Evolutionary conservation across 2,888 invertebrate species (phyloP), one percentile per base, ranked within the genome.

Genomic region (Tetanocera ferruginea): DNA sequence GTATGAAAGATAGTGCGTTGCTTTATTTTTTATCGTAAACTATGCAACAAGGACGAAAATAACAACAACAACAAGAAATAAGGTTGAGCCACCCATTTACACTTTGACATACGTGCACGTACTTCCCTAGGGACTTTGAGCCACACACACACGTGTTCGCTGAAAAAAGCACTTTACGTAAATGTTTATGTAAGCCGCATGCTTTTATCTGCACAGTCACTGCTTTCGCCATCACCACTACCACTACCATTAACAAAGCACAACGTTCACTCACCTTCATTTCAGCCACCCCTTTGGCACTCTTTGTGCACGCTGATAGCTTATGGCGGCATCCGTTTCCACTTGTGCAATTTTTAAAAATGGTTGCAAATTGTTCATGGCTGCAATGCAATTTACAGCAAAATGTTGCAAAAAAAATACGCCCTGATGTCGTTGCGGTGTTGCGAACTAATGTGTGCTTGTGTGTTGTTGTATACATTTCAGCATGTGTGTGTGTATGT

Each of bases 361-460:
- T 75, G 66, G 74, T 52, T 51, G 51, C 74, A 75, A 75, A 75
- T 75, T 75, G 64, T 34, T 43, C 60, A 17, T 66, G 34, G 19
- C 19, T 60, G 60, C 23, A 19, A 62, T 28, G 57, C 60, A 43
- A 25, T 73, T 60, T 57, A 71, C 34, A 11, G 34, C n/a, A 57
- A 34, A 55, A 34, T 25, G 69, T 51, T 19, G 17, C 23, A 49
- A 34, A 49, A 49, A 25, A 23, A 49, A 37, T 43, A 5, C 8
- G 43, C 28, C 49, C 23, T 49, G 25, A 25, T 52, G 49, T 25
- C 49, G 11, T 37, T 49, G 43, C 25, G 25, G 60, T 14, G 25
- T 25, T 64, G 28, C 17, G 64, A 28, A 31, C 64, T 8, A 31
- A 14, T 64, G 17, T 64, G 6, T 11, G 43, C 14, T 3, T 60